These are phyloP conservation scores for Pangasius larnaudii DNA, from an alignment of 2,797 vertebrate genomes.

Conservation along the genomic window DNA sequence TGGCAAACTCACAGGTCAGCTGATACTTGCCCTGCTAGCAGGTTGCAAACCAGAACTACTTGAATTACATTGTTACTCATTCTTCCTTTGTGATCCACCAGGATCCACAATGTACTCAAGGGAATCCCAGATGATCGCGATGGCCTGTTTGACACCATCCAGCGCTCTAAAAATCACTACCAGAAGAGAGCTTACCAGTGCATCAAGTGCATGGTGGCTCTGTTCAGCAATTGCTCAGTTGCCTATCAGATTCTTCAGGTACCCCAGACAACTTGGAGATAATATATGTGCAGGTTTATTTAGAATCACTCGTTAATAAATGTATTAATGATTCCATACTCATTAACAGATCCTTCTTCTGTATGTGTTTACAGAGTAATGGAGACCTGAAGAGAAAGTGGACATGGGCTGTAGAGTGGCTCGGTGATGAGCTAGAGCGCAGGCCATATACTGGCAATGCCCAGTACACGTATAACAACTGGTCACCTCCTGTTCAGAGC, in stretches of 20 bases:
- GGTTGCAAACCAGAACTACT: not conserved
- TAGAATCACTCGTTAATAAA: not conserved
- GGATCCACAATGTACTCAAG: constrained; percentile 99
- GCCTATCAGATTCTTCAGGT: constrained; percentile 99
- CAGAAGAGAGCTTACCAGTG: constrained; percentile 99
- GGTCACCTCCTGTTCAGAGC: constrained; percentile 98
- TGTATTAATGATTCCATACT: not conserved
- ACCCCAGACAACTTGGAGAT: not conserved
- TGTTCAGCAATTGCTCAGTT: constrained; percentile 98
- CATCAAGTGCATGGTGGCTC: constrained; percentile 99
- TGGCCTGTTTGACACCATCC: constrained; percentile 98
- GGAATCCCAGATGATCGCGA: constrained; percentile 98
- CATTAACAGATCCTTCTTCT: not conserved
- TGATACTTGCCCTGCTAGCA: not conserved
- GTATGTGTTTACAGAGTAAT: constrained; percentile 83
- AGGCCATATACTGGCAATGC: constrained; percentile 96
- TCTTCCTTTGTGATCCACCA: constrained; percentile 60
- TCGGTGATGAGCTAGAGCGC: constrained; percentile 96
- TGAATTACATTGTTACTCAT: not conserved
- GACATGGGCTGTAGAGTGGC: constrained; percentile 99
- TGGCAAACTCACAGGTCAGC: constrained; percentile 98
- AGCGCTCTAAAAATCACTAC: constrained; percentile 99
- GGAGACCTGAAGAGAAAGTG: constrained; percentile 98
- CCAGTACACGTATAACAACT: constrained; percentile 98
- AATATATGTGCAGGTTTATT: not conserved